Percentiles rank a stretch among this genome's conserved stretches.
These are phyloP conservation scores for Sinhomidia bicolor DNA, from an alignment of 2,888 invertebrate species.

Conservation along the genomic window DNA sequence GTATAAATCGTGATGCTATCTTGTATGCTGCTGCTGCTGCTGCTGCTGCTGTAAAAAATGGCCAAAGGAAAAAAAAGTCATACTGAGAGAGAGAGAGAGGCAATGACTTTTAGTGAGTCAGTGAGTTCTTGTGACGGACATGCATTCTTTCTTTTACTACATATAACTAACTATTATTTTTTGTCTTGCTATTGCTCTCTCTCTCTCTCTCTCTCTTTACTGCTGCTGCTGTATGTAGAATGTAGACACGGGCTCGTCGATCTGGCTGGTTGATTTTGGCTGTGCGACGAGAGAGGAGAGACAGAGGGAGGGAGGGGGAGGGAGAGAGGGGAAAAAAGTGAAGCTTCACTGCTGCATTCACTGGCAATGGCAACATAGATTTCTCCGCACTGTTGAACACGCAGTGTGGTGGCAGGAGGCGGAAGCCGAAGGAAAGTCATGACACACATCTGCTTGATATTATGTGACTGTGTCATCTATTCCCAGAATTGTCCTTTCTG, in stretches of 20 bases:
- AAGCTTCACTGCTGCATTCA: slow-evolving; percentile 22
- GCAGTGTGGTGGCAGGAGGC: slow-evolving; percentile 68
- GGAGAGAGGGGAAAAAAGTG: too few species aligned
- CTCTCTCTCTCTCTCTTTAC: slow-evolving; percentile 7
- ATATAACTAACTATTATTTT: too few species aligned
- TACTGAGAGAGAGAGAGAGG: neutral
- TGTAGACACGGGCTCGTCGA: neutral
- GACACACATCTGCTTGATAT: slow-evolving; percentile 73
- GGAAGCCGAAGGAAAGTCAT: slow-evolving; percentile 71
- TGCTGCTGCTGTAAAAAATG: slow-evolving; percentile 32
- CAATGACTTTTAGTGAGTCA: slow-evolving; percentile 11
- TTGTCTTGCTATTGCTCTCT: neutral
- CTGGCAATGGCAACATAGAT: slow-evolving; percentile 54
- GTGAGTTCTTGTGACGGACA: slow-evolving; percentile 56
- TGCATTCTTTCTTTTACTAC: neutral
- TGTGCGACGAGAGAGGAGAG: too few species aligned
- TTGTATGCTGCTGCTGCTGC: too few species aligned
- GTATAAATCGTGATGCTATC: slow-evolving; percentile 69
- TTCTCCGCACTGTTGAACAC: slow-evolving; percentile 70
- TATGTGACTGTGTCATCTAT: slow-evolving; percentile 73
- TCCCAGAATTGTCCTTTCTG: slow-evolving; percentile 52
- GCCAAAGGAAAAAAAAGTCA: neutral
- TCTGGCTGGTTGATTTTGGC: slow-evolving; percentile 41
- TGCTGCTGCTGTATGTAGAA: neutral
- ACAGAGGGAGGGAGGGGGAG: too few species aligned